Base-by-base conservation (phyloP, 2,888 invertebrate species). In the Deladenus siricidicola region DNA sequence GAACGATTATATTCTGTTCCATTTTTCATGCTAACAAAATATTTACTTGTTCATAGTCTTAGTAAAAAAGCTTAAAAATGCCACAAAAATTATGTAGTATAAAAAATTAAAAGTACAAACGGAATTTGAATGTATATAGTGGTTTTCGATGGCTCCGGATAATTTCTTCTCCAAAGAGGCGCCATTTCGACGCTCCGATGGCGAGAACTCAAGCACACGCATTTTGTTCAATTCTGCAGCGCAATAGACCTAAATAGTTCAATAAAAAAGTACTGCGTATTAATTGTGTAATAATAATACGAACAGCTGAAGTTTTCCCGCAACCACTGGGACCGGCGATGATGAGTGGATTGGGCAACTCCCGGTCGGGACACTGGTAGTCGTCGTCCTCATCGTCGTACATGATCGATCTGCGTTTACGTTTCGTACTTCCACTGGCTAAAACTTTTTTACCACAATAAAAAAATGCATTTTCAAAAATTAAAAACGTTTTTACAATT, bases 291-390 rank as follows among this genome's bases (percentile, higher is more conserved):
- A 2, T 1, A 3, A 3, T 3, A 48, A 23, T 24, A 26, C 21
- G 19, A 28, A 60, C 60, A 23, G 54, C 42, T 17, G 52, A 57
- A 34, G 60, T 51, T 34, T 60, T 60, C 10, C 60, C 60, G 17
- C 56, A 48, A 1, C 60, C 60, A 8, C 23, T 49, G 1, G 60
- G 60, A 24, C 60, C 60, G 8, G 49, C 17, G 21, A 60, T 44
- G 50, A 60, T 56, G 14, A 30, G 24, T 2, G 60, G 60, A 39
- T 60, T 60, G 8, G n/a, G 42, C 2, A 39, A 23, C 4, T 19
- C 29, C 23, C 45, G 49, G 14, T 59, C 60, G 6, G 28, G 4
- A 6, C 23, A 24, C 4, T 60, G 58, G 28, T 34, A 59, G 19
- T 24, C 51, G 1, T 24, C 58, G 24, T 43, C 56, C 19, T 28